Conservation (phyloP, 2,797 vertebrate genomes). For the Notoglanidium macrostoma region DNA sequence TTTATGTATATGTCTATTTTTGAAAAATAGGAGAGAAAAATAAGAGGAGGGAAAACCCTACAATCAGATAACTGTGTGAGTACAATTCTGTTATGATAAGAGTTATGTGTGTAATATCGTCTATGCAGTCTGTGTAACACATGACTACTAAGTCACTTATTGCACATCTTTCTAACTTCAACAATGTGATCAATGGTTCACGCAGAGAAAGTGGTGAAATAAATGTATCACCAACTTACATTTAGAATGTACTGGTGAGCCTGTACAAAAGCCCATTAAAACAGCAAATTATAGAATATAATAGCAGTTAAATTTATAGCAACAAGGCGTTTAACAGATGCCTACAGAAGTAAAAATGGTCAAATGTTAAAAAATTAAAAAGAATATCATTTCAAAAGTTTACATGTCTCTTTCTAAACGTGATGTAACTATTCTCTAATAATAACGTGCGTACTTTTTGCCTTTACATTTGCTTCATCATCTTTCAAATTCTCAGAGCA, state of each 20-base stretch:
- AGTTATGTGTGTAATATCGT: not conserved
- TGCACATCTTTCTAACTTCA: not conserved
- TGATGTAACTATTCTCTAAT: not conserved
- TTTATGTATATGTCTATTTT: not conserved
- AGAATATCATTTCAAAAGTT: not conserved
- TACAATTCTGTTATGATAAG: not conserved
- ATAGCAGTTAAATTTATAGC: not conserved
- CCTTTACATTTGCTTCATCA: not conserved
- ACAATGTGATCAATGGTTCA: not conserved
- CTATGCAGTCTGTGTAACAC: not conserved
- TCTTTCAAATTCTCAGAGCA: not conserved
- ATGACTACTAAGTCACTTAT: not conserved
- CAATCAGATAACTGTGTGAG: not conserved
- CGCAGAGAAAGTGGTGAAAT: not conserved
- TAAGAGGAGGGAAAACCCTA: not conserved
- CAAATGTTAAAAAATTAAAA: not conserved
- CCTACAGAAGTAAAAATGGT: not conserved
- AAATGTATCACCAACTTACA: not conserved
- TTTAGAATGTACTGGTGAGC: too few species aligned
- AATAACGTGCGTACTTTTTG: not conserved
- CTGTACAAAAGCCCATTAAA: not conserved
- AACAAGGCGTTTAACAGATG: not conserved
- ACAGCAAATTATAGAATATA: not conserved
- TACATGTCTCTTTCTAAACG: not conserved
- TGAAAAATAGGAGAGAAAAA: too few species aligned